These are phyloP conservation scores for Lepeophtheirus salmonis DNA, from an alignment of 1,140 invertebrate genomes.

Conservation along the genomic window DNA sequence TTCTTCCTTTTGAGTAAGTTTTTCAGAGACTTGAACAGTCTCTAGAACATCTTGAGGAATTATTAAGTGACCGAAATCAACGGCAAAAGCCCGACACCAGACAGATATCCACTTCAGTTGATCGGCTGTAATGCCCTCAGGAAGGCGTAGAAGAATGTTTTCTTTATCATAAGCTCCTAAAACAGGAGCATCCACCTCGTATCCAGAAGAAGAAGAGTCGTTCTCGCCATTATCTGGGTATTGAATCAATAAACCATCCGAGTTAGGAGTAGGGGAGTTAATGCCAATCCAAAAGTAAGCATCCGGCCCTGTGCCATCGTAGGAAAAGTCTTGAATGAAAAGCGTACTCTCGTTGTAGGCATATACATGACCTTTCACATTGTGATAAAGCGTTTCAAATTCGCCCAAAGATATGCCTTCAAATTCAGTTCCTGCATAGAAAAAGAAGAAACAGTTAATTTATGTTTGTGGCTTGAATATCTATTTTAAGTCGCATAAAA, in stretches of 20 bases:
- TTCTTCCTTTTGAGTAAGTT: neutral
- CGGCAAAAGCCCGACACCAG: constrained; percentile 70
- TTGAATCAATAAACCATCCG: constrained; percentile 1
- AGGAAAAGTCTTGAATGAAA: constrained; percentile 42
- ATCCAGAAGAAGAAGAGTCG: no score
- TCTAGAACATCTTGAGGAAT: constrained; percentile 62
- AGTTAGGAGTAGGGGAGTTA: constrained; percentile 37
- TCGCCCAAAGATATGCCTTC: constrained; percentile 1
- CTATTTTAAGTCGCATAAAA: no score
- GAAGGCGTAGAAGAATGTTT: constrained; percentile 57
- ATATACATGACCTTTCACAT: constrained; percentile 61
- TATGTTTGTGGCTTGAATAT: no score
- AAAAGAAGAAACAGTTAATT: neutral
- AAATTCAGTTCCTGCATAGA: neutral
- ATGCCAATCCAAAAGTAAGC: constrained; percentile 68
- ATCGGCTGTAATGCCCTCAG: constrained; percentile 58
- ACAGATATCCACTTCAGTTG: constrained; percentile 68
- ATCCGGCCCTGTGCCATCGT: constrained; percentile 74
- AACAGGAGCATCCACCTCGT: no score
- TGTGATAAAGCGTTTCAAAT: constrained; percentile 48
- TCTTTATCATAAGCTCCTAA: constrained; percentile 47
- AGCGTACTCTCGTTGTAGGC: constrained; percentile 66
- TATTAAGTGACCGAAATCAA: constrained; percentile 67
- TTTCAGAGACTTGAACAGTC: neutral
- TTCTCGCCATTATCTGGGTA: constrained; percentile 1